These are phyloP conservation scores for Pantherophis alleghaniensis DNA, from an alignment of 2,797 vertebrate species.

Conservation along the genomic window DNA sequence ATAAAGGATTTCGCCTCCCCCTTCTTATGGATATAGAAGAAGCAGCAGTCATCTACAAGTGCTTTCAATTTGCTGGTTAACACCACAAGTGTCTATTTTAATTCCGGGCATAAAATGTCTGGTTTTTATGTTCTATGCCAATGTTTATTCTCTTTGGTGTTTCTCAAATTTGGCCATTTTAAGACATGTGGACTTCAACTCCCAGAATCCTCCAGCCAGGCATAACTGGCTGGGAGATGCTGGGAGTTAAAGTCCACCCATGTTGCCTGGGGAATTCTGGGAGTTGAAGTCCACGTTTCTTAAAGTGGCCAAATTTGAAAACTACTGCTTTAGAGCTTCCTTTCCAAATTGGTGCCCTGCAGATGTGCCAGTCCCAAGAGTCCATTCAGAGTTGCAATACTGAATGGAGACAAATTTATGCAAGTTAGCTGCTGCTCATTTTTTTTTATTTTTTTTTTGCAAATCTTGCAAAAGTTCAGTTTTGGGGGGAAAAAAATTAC, in stretches of 20 bases:
- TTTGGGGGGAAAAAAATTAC: accelerated
- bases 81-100: conserved; percentile 32
- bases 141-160: conserved; percentile 47
- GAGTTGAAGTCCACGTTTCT: not conserved
- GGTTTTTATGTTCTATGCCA: conserved; percentile 46
- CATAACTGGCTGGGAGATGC: not conserved
- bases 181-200: not conserved
- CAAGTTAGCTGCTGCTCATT: not conserved
- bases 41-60: not conserved
- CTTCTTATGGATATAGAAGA: not conserved
- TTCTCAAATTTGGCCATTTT: not conserved
- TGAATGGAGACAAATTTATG: not conserved
- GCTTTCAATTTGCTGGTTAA: conserved; percentile 14
- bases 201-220: not conserved
- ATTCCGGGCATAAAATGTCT: conserved; percentile 50
- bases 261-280: not conserved
- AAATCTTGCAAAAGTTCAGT: not conserved
- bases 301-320: not conserved
- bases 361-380: not conserved
- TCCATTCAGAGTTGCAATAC: not conserved
- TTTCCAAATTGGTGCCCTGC: not conserved
- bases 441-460: not conserved
- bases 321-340: not conserved
- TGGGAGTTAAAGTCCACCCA: not conserved
- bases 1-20: accelerated